phyloP scores from a whole-genome alignment of 2,113 vertebrate species.

The Telmatochromis sp. region DNA sequence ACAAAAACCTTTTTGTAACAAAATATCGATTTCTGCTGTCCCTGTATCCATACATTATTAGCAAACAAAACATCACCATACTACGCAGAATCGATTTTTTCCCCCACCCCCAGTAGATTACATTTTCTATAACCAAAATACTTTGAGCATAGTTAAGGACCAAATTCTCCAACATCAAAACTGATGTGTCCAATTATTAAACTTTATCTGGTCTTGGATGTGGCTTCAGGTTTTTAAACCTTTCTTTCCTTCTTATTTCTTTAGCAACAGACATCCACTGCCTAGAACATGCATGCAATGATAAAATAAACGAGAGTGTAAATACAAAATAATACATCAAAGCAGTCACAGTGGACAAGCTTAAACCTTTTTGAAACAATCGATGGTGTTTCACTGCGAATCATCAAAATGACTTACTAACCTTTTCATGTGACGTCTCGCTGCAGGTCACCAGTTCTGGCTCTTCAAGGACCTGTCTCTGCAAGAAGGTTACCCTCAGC shows the following conservation, averaged over 20 bases:
- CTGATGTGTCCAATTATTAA: not conserved
- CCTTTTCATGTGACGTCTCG: not conserved
- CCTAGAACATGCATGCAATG: not conserved
- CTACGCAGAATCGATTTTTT: too few relatives aligned
- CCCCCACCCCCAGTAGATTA: not conserved
- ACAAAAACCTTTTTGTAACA: too few relatives aligned
- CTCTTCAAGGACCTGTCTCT: conserved; percentile 65
- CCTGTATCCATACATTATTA: too few relatives aligned
- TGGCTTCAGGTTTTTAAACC: not conserved
- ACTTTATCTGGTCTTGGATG: not conserved
- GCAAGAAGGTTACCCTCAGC: conserved; percentile 63
- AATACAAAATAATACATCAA: not conserved
- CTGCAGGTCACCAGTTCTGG: conserved; percentile 63
- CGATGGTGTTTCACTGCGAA: not conserved
- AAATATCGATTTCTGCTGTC: too few relatives aligned
- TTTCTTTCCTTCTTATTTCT: not conserved
- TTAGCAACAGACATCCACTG: not conserved
- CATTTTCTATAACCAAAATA: not conserved
- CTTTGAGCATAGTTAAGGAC: not conserved
- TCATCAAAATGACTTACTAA: not conserved
- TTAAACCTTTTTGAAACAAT: not conserved
- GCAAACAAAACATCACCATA: too few relatives aligned
- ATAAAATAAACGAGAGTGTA: not conserved
- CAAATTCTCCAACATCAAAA: not conserved
- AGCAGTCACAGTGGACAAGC: not conserved